Evolutionary conservation across 2,113 vertebrate species (phyloP), one percentile per base, ranked within the genome.

Genomic region (Clarias macrocephalus): DNA sequence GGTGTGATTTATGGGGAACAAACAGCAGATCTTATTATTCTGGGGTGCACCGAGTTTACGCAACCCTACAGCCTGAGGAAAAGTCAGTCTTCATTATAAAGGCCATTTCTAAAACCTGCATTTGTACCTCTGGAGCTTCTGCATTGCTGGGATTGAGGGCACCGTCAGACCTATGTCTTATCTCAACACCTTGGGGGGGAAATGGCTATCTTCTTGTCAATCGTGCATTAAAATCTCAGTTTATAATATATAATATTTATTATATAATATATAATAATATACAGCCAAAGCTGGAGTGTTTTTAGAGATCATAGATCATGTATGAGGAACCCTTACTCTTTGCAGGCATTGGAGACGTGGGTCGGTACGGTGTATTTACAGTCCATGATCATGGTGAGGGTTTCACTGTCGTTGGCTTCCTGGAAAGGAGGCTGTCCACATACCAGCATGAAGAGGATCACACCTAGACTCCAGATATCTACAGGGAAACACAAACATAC

Each of bases 341-440:
- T 97, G 93, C 98, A 99, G 92, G 96, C 96, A 77, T 94, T 95
- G 81, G 98, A 99, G 88, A 99, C 97, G 0, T 96, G 98, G 80
- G 94, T 89, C 3, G 98, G 98, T 65, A 99, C 97, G 0, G 97
- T 99, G 91, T 99, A 99, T 93, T 97, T 99, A 95, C 98, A 99
- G 92, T 99, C 98, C 98, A 99, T 99, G 92, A 99, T 99, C 98
- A 99, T 99, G 62, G 98, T 99, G 92, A 99, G 93, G 0, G 98
- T 99, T 93, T 99, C 98, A 7, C 98, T 99, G 95, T 99, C 98
- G 0, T 99, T 99, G 87, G 98, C 98, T 93, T 99, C 98, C 93
- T 99, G 98, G 92, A 99, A 99, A 11, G 98, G 98, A 0, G 98
- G 98, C 62, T 99, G 98, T 76, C 98, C 98, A 57, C 98, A 99